Conservation (phyloP, 2,888 invertebrate species). For the Rhamphomyia laevipes region DNA sequence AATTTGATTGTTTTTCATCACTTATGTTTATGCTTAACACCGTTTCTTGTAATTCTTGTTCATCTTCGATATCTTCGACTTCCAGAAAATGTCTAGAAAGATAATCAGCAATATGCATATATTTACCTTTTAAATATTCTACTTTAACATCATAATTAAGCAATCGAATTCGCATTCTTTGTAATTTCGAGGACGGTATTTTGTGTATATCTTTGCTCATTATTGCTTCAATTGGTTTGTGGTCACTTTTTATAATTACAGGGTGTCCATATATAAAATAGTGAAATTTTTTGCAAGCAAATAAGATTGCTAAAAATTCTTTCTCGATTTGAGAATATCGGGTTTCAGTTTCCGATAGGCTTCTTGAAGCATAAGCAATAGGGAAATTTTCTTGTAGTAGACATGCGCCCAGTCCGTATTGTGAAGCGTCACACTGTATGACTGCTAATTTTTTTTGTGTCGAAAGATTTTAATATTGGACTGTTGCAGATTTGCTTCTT, state of each 20-base stretch:
- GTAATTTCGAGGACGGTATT: slow-evolving; percentile 11
- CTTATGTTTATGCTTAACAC: too few relatives aligned
- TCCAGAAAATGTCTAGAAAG: too few relatives aligned
- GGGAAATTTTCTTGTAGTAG: too few relatives aligned
- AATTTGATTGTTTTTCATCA: too few relatives aligned
- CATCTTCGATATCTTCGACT: too few relatives aligned
- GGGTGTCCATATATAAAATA: slow-evolving; percentile 13
- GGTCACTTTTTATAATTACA: slow-evolving; percentile 11
- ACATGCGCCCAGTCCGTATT: slow-evolving; percentile 12
- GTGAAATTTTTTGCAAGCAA: slow-evolving; percentile 13
- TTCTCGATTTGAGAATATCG: too few relatives aligned
- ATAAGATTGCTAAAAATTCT: slow-evolving; percentile 14
- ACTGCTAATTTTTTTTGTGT: slow-evolving; percentile 8
- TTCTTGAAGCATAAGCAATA: too few relatives aligned
- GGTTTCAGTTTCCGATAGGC: too few relatives aligned
- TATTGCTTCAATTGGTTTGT: slow-evolving; percentile 11
- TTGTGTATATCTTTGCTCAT: too few relatives aligned
- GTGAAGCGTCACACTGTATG: slow-evolving; percentile 13
- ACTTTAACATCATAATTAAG: slow-evolving; percentile 11
- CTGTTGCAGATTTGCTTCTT: slow-evolving; percentile 10
- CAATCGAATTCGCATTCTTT: slow-evolving; percentile 13
- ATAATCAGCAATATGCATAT: too few relatives aligned
- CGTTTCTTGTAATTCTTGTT: too few relatives aligned
- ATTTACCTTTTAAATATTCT: slow-evolving; percentile 9
- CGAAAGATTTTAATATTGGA: slow-evolving; percentile 9